Percentiles rank a stretch among this genome's conserved stretches.
These are phyloP conservation scores for Trachelipus rathkii DNA, from an alignment of 1,140 invertebrate genomes.

Conservation along the genomic window DNA sequence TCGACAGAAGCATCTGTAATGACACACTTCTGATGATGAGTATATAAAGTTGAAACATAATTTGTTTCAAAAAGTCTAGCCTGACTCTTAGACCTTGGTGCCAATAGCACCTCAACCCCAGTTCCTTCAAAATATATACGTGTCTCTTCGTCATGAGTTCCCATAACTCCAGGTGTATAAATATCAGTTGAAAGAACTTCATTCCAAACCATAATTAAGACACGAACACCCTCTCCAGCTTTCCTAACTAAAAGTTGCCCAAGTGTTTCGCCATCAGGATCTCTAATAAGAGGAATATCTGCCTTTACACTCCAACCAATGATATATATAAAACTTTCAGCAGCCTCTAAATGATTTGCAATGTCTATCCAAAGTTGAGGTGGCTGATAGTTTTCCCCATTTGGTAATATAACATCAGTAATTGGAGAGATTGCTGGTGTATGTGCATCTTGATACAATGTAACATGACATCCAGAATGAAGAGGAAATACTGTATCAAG, in stretches of 20 bases:
- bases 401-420: conserved; percentile 34
- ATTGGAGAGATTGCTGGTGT: conserved; percentile 41
- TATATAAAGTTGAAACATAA: conserved; percentile 45
- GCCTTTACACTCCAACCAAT: conserved; percentile 46
- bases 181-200: conserved; percentile 44
- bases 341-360: conserved; percentile 34
- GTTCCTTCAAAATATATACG: conserved; percentile 44
- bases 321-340: conserved; percentile 46
- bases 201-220: conserved; percentile 46
- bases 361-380: conserved; percentile 44
- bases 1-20: conserved; percentile 41
- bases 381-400: conserved; percentile 37
- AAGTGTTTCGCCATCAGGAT: conserved; percentile 37
- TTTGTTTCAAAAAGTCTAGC: conserved; percentile 40
- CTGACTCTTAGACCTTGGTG: conserved; percentile 42
- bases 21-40: conserved; percentile 46
- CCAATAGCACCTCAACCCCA: conserved; percentile 43
- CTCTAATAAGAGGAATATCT: conserved; percentile 40
- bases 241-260: conserved; percentile 45
- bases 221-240: conserved; percentile 44
- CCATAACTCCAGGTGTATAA: conserved; percentile 45
- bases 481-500: conserved; percentile 44
- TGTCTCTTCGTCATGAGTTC: conserved; percentile 47
- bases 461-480: conserved; percentile 34
- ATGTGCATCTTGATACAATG: conserved; percentile 45